Base-by-base conservation (phyloP, 1,140 invertebrate genomes). In the Araneus ventricosus region DNA sequence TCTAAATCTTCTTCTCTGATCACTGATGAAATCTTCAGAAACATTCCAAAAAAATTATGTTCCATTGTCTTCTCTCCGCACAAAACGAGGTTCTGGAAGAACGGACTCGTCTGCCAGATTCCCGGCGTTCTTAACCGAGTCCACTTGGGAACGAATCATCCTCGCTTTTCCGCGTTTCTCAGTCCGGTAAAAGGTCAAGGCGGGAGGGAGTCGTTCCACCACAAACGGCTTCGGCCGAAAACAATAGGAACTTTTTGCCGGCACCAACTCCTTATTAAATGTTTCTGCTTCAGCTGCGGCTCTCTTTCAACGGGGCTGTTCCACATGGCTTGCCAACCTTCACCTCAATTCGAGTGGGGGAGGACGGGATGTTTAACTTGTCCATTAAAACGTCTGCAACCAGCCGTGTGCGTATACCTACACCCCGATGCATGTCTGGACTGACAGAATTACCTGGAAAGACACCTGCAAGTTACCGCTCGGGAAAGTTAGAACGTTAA, bases 311-410 rank as follows among this genome's bases (percentile, higher is more conserved):
- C 61, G 87, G 52, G 22, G 34, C 30, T 67, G 80, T 92, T 92
- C 90, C 90, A 92, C 90, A 34, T 86, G 90, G 90, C 27, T 34
- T 92, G 39, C 82, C 90, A 92, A 92, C 90, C 90, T 86, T 92
- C 82, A 70, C 34, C 89, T 22, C 34, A 5, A 75, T 75, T 63
- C 70, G 14, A 30, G 30, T 17, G 70, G 70, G 70, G 70, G 70
- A 75, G 70, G 14, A 37, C 70, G 70, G 17, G 17, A 37, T 75
- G 34, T 75, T 34, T 75, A 75, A 37, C 70, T 75, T 75, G 84
- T 82, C 89, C 89, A 90, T 75, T 85, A 86, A 86, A 92, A 59
- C 59, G 90, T 92, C 52, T 37, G 90, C 79, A 75, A 82, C 79
- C 39, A 82, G n/a, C 52, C 90, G 39, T 92, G 59, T 63, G 37